A percentile compares a stretch with the other conserved stretches of the same genome.
Conservation (phyloP, 2,113 vertebrate species). For the Cyprinus carpio region DNA sequence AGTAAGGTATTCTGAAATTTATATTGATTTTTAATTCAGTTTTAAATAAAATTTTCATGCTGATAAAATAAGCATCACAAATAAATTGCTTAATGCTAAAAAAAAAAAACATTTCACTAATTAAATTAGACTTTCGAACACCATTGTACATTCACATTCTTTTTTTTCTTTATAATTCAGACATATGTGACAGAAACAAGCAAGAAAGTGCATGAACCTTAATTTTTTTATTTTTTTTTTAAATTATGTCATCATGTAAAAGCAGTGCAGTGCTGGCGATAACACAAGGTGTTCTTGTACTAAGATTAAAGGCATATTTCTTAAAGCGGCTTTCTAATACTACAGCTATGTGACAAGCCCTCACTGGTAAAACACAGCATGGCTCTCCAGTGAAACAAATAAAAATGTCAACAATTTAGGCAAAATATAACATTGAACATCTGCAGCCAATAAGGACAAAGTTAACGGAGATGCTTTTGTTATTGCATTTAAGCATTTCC, state of each 20-base stretch:
- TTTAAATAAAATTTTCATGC: background rate
- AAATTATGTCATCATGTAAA: slow-evolving; percentile 18
- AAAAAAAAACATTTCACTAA: background rate
- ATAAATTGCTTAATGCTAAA: background rate
- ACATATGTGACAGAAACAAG: background rate
- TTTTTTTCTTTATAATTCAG: background rate
- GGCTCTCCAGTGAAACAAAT: background rate
- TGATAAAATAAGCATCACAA: background rate
- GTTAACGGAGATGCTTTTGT: background rate
- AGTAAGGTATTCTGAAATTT: background rate
- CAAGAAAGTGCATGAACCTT: background rate
- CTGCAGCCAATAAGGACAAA: background rate
- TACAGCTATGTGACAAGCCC: slow-evolving; percentile 3
- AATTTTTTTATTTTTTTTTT: no score
- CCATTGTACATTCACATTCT: background rate
- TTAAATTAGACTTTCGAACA: background rate
- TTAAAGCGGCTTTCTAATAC: slow-evolving; percentile 1
- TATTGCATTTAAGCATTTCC: background rate
- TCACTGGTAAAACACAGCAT: slow-evolving; percentile 41
- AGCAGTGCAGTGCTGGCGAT: background rate
- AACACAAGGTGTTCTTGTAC: slow-evolving; percentile 24
- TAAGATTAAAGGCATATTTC: slow-evolving; percentile 23
- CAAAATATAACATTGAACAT: background rate
- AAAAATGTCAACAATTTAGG: background rate
- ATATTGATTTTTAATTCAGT: background rate